Evolutionary conservation across 1,140 invertebrate species (phyloP).

Genomic region (Aporrectodea caliginosa): DNA sequence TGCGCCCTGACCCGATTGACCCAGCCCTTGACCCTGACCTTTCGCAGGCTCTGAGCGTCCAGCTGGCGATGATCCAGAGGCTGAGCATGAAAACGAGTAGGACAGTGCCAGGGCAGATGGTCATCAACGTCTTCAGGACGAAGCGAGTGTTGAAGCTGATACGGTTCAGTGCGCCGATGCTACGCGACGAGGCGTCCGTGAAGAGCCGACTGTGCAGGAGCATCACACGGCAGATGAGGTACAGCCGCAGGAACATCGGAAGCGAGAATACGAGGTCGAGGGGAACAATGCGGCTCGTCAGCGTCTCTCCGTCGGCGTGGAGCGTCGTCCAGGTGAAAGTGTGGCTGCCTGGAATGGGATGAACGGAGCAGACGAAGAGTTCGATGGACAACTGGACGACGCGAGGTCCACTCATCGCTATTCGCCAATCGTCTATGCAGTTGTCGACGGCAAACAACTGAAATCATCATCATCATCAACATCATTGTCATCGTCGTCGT

Average conservation of each 20-base stretch:
- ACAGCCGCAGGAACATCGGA: conserved; percentile 98
- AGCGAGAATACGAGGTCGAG: conserved; percentile 88
- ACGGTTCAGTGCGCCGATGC: conserved; percentile 85
- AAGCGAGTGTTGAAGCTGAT: no score
- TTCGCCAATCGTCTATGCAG: no score
- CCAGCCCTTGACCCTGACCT: conserved; percentile 63
- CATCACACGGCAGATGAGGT: conserved; percentile 99
- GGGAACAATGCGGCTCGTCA: conserved; percentile 45
- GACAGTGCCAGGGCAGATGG: conserved; percentile 97
- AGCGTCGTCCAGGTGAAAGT: conserved; percentile 82
- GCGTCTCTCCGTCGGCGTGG: conserved; percentile 66
- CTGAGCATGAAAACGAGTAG: conserved; percentile 96
- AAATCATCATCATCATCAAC: no score
- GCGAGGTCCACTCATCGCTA: conserved; percentile 96
- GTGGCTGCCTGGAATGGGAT: conserved; percentile 94
- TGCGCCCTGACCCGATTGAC: no score
- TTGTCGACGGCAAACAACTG: conserved; percentile 74
- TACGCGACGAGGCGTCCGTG: conserved; percentile 82
- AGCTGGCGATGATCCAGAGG: conserved; percentile 97
- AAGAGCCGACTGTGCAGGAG: conserved; percentile 97
- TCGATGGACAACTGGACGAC: conserved; percentile 89
- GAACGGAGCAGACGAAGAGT: conserved; percentile 89
- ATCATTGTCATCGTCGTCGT: no score
- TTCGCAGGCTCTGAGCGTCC: conserved; percentile 97
- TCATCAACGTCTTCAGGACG: conserved; percentile 99